These are phyloP conservation scores for Gadopsis bispinosus DNA, from an alignment of 2,797 vertebrate species.

Conservation along the genomic window DNA sequence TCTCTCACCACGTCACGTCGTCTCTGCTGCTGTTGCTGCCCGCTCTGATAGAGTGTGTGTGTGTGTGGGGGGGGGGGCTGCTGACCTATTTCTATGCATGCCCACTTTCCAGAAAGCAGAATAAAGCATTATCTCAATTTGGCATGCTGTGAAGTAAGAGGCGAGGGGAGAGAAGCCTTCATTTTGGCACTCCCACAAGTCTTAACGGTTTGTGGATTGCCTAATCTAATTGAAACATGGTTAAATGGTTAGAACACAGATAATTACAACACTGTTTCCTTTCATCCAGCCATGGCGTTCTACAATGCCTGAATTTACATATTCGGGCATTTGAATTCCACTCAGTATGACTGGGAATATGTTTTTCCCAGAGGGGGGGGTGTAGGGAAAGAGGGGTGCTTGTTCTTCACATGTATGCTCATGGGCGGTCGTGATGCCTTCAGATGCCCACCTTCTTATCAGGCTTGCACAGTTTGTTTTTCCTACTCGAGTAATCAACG, in stretches of 20 bases:
- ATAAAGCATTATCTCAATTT: slow-evolving; percentile 51
- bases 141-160: slow-evolving; percentile 11
- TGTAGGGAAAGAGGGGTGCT: background rate
- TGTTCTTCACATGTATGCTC: background rate
- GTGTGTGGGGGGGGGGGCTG: slow-evolving; percentile 43
- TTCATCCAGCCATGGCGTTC: background rate
- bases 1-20: slow-evolving; percentile 65
- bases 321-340: slow-evolving; percentile 7
- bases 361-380: background rate
- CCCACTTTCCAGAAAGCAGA: slow-evolving; percentile 59
- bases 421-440: background rate
- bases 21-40: slow-evolving; percentile 76
- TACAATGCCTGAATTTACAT: background rate
- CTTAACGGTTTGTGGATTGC: background rate
- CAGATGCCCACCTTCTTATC: background rate
- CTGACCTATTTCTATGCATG: slow-evolving; percentile 79
- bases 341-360: background rate
- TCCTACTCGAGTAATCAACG: too few species aligned
- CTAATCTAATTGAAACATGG: background rate
- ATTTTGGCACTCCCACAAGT: background rate
- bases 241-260: slow-evolving; percentile 9
- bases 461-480: background rate
- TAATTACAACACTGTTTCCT: slow-evolving; percentile 10
- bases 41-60: slow-evolving; percentile 51
- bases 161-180: background rate